Evolutionary conservation across 2,113 vertebrate genomes (phyloP).

Genomic region (Pyxicephalus adspersus): DNA sequence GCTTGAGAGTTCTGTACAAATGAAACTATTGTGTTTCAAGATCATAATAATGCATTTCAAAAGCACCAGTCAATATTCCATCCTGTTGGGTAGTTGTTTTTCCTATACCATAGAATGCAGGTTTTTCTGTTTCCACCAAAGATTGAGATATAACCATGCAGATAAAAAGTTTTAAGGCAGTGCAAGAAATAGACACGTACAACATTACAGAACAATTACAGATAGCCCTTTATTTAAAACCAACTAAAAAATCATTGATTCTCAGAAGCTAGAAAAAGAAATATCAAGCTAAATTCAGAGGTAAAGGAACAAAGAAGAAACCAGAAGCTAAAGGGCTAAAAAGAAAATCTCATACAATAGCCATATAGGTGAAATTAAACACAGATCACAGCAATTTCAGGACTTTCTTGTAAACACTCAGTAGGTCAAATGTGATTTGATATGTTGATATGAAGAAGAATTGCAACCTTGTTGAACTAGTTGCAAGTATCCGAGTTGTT

Average conservation of each 20-base stretch:
- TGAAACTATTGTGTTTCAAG: constrained; percentile 17
- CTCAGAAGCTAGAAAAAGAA: not conserved
- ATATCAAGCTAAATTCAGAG: not conserved
- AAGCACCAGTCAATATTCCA: constrained; percentile 16
- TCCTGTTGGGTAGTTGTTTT: constrained; percentile 43
- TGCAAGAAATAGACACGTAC: not conserved
- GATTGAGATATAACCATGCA: not conserved
- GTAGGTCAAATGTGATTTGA: not conserved
- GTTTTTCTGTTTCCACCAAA: not conserved
- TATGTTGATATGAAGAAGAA: not conserved
- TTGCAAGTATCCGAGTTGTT: not conserved
- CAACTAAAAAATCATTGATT: not conserved
- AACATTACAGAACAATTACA: not conserved
- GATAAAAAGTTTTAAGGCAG: not conserved
- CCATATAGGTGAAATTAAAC: constrained; percentile 3
- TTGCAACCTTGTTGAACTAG: not conserved
- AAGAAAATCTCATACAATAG: not conserved
- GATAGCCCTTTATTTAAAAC: not conserved
- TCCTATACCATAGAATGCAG: not conserved
- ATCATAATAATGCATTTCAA: constrained; percentile 20
- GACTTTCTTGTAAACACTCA: not conserved
- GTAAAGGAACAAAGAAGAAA: not conserved
- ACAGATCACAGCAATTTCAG: not conserved
- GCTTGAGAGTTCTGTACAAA: constrained; percentile 6
- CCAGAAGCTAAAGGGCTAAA: not conserved